A percentile compares a stretch with the other conserved stretches of the same genome.
Conservation (phyloP, 1,140 invertebrate species). For the Colletes gigas region DNA sequence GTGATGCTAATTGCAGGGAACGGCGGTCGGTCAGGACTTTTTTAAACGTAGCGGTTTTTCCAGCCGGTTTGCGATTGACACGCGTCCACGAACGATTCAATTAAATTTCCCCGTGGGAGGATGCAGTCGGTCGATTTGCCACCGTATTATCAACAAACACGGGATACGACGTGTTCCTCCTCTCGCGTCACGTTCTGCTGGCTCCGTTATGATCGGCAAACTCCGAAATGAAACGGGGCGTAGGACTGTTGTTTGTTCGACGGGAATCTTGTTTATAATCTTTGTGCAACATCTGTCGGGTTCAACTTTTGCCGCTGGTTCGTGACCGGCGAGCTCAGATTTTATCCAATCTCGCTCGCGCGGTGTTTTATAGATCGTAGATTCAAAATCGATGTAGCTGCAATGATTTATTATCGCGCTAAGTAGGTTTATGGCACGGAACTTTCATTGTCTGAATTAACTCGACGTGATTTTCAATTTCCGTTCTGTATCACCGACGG, state of each 20-base stretch:
- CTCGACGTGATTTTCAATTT: no score
- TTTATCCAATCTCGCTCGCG: not conserved
- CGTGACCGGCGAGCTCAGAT: not conserved
- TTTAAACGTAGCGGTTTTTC: constrained; percentile 46
- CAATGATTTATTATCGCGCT: no score
- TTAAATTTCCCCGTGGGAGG: constrained; percentile 55
- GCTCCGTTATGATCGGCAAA: constrained; percentile 32
- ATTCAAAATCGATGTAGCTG: no score
- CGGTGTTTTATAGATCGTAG: no score
- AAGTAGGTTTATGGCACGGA: no score
- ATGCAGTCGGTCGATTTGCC: constrained; percentile 35
- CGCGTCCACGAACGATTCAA: constrained; percentile 49
- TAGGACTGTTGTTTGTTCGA: not conserved
- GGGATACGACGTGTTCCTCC: not conserved
- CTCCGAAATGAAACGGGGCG: not conserved
- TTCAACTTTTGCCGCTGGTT: not conserved
- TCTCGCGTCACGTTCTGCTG: constrained; percentile 41
- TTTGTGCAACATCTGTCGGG: not conserved
- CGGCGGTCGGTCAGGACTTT: not conserved
- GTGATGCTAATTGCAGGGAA: constrained; percentile 13
- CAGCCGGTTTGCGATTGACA: constrained; percentile 43
- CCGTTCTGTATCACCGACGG: no score
- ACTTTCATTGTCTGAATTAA: no score
- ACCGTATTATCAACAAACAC: constrained; percentile 39
- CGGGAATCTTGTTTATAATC: not conserved